Evolutionary conservation across 2,797 vertebrate genomes (phyloP).

Genomic region (Antrozous pallidus): DNA sequence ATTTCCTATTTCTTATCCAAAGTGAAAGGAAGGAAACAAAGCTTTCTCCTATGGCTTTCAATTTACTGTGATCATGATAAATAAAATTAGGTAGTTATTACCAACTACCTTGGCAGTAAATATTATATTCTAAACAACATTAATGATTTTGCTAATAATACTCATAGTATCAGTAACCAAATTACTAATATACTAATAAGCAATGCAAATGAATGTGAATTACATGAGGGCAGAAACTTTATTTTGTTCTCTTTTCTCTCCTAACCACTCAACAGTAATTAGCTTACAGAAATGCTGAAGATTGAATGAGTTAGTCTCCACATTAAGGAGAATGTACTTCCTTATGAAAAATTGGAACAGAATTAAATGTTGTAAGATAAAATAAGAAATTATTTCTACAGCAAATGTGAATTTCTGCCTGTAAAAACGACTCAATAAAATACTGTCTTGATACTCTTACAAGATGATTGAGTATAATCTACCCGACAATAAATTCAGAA

Average conservation of each 20-base stretch:
- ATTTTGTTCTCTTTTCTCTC: neutral
- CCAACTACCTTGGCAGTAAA: neutral
- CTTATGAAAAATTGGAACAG: neutral
- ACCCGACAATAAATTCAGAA: neutral
- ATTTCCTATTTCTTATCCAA: conserved; percentile 1
- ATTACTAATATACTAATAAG: neutral
- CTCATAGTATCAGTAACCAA: neutral
- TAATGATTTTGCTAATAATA: neutral
- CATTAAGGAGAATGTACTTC: neutral
- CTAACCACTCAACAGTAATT: neutral
- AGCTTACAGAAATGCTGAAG: neutral
- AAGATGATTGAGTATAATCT: neutral
- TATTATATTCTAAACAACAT: neutral
- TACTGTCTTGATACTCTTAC: neutral
- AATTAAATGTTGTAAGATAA: neutral
- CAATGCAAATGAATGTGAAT: neutral
- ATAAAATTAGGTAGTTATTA: neutral
- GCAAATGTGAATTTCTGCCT: neutral
- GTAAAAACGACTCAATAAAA: neutral
- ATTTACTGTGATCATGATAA: neutral
- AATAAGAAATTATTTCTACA: neutral
- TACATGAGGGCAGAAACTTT: neutral
- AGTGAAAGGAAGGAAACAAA: neutral
- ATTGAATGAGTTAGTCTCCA: neutral
- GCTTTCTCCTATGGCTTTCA: neutral